These are phyloP conservation scores for Psophia crepitans DNA, from an alignment of 2,113 vertebrate species.

Conservation along the genomic window DNA sequence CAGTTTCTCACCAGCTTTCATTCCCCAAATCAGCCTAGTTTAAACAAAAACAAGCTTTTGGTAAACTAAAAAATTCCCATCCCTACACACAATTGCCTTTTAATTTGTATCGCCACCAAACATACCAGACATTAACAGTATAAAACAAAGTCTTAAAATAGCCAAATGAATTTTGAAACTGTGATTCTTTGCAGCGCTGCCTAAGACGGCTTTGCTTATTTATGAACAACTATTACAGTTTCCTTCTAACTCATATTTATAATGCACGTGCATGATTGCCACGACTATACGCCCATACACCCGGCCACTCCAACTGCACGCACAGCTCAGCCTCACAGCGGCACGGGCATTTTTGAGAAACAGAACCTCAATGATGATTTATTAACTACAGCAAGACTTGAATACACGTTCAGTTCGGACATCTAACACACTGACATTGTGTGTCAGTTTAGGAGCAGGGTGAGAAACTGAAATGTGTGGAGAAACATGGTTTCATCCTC, in stretches of 20 bases:
- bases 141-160: not conserved
- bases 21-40: not conserved
- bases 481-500: not conserved
- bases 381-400: not conserved
- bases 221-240: not conserved
- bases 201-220: not conserved
- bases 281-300: too few species aligned
- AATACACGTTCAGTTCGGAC: not conserved
- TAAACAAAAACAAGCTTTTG: not conserved
- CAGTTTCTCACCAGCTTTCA: not conserved
- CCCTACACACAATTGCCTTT: not conserved
- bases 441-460: not conserved
- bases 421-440: not conserved
- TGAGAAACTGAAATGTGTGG: not conserved
- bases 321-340: not conserved
- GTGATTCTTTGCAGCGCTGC: not conserved
- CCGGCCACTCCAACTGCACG: not conserved
- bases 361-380: not conserved
- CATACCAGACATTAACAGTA: not conserved
- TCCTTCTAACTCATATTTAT: not conserved
- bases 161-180: not conserved
- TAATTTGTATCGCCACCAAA: not conserved
- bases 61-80: not conserved
- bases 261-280: not conserved
- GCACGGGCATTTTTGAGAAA: not conserved